These are phyloP conservation scores for roundworm (Caenorhabditis elegans) DNA, from an alignment of 1,140 invertebrate genomes.

Conservation along the genomic window WBcel235 BX284606.5:11539001-11539500, in stretches of 20 bases:
- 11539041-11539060: conserved; percentile 59
- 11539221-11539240: conserved; percentile 50
- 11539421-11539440: neutral
- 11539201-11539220: conserved; percentile 57
- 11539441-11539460: neutral
- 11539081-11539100: neutral
- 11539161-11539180: conserved; percentile 33
- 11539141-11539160: conserved; percentile 54
- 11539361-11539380: conserved; percentile 48
- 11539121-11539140: conserved; percentile 58
- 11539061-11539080: conserved; percentile 40
- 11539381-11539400: conserved; percentile 52
- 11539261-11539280: neutral
- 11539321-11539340: conserved; percentile 59
- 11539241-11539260: conserved; percentile 54
- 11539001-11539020: conserved; percentile 60
- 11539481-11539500: conserved; percentile 58
- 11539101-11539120: conserved; percentile 42
- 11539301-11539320: conserved; percentile 35
- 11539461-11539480: conserved; percentile 62
- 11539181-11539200: conserved; percentile 60
- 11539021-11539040: conserved; percentile 62
- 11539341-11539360: conserved; percentile 62
- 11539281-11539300: conserved; percentile 11
- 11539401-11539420: conserved; percentile 57